These are phyloP conservation scores for Arnoldichthys spilopterus DNA, from an alignment of 2,797 vertebrate genomes.

Conservation along the genomic window DNA sequence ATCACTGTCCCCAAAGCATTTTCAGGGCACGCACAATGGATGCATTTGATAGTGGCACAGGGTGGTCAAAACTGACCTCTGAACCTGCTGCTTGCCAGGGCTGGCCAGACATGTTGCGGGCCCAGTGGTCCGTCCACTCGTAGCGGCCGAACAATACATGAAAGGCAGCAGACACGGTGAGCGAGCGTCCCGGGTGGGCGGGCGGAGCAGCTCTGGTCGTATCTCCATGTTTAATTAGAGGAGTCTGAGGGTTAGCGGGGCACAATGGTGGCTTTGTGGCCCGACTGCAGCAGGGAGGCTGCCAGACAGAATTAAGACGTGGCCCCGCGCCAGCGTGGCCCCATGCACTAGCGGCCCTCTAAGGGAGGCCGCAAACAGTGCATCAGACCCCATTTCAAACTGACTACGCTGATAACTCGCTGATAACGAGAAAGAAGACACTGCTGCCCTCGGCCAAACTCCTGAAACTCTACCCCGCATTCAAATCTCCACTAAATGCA, in stretches of 20 bases:
- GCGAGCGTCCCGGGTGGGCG: conserved; percentile 45
- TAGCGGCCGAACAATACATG: conserved; percentile 47
- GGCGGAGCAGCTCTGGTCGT: conserved; percentile 67
- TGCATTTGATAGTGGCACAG: conserved; percentile 47
- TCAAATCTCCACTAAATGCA: conserved; percentile 41
- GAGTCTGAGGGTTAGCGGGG: conserved; percentile 73
- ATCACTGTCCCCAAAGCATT: conserved; percentile 34
- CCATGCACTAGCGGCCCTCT: conserved; percentile 71
- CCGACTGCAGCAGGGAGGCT: conserved; percentile 71
- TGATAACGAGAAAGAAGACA: conserved; percentile 62
- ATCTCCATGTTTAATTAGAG: conserved; percentile 84
- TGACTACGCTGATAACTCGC: conserved; percentile 45
- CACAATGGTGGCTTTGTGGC: conserved; percentile 92
- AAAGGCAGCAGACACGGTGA: conserved; percentile 50
- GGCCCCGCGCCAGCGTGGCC: conserved; percentile 75
- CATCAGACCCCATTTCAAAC: conserved; percentile 58
- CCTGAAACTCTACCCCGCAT: conserved; percentile 46
- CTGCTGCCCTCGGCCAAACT: conserved; percentile 53
- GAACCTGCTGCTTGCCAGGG: conserved; percentile 42
- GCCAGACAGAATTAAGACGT: conserved; percentile 86
- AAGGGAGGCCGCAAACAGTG: conserved; percentile 53
- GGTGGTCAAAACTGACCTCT: conserved; percentile 45
- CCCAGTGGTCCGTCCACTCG: conserved; percentile 40
- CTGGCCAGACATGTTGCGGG: conserved; percentile 44
- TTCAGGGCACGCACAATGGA: conserved; percentile 45